phyloP scores from a whole-genome alignment of 2,797 vertebrate species.

The Hydrophis major region DNA sequence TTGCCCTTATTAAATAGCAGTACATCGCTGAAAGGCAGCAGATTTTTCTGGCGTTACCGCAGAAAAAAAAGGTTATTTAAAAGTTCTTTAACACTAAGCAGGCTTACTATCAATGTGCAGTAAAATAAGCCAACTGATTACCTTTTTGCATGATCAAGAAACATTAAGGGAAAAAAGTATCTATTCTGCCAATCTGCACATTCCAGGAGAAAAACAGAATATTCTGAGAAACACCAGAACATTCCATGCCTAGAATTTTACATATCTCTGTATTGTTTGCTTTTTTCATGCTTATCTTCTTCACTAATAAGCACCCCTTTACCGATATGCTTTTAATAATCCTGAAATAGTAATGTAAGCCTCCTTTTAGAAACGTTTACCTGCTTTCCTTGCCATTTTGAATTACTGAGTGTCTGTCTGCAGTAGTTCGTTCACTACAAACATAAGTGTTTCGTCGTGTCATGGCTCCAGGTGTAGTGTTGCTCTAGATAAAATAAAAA shows the following conservation, averaged over 20 bases:
- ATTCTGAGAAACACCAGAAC: not conserved
- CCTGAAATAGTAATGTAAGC: slow-evolving; percentile 13
- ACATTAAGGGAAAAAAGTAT: not conserved
- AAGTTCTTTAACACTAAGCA: not conserved
- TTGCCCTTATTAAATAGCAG: not conserved
- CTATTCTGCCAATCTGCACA: not conserved
- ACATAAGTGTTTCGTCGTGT: slow-evolving; percentile 95
- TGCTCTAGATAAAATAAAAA: slow-evolving; percentile 78
- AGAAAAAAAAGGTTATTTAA: not conserved
- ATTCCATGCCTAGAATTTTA: not conserved
- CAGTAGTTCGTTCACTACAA: slow-evolving; percentile 91
- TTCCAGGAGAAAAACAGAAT: not conserved
- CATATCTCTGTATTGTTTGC: not conserved
- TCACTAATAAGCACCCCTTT: not conserved
- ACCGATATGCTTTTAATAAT: not conserved
- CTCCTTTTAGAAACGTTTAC: slow-evolving; percentile 70
- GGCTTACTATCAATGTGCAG: not conserved
- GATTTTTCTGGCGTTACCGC: not conserved
- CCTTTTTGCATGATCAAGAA: not conserved
- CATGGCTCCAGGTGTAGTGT: slow-evolving; percentile 89
- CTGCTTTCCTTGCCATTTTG: slow-evolving; percentile 99
- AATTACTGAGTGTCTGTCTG: slow-evolving; percentile 92
- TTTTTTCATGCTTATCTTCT: slow-evolving; percentile 40
- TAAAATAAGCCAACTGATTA: not conserved
- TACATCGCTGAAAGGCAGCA: not conserved